phyloP scores from a whole-genome alignment of 1,140 invertebrate genomes.

The Achroia grisella region DNA sequence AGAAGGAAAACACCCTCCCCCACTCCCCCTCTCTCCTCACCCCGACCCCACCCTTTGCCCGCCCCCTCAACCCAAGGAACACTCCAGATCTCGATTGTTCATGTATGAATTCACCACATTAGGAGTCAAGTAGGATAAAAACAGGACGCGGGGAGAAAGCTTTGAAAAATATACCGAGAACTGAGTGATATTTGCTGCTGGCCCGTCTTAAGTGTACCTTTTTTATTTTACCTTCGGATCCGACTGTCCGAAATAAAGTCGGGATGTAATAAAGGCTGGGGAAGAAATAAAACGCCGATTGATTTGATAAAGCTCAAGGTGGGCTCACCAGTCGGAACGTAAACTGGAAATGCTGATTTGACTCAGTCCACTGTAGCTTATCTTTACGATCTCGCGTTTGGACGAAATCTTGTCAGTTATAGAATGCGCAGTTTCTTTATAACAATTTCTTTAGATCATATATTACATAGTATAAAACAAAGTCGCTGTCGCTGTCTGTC shows the following conservation, averaged over 20 bases:
- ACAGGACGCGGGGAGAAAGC: constrained; percentile 62
- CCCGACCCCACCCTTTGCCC: constrained; percentile 8
- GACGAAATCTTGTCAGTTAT: no score
- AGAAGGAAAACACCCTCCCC: constrained; percentile 32
- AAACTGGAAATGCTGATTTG: no score
- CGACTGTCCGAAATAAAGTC: constrained; percentile 26
- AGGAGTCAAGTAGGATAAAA: constrained; percentile 75
- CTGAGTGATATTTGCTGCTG: constrained; percentile 55
- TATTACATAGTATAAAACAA: no score
- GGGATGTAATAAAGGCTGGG: no score
- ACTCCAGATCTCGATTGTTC: constrained; percentile 66
- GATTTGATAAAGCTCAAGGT: no score
- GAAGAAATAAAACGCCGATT: constrained; percentile 20
- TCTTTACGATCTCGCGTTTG: no score
- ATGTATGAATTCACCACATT: constrained; percentile 76
- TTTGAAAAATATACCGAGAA: constrained; percentile 68
- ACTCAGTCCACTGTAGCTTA: no score
- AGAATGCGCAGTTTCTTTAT: no score
- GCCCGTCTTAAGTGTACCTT: constrained; percentile 32
- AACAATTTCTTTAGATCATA: no score
- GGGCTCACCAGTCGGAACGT: no score
- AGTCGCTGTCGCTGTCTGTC: no score
- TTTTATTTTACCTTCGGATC: constrained; percentile 22
- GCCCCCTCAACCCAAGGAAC: constrained; percentile 29
- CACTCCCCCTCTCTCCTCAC: constrained; percentile 16